Conservation (phyloP, 2,888 invertebrate species). For the Aproaerema taeniolella region DNA sequence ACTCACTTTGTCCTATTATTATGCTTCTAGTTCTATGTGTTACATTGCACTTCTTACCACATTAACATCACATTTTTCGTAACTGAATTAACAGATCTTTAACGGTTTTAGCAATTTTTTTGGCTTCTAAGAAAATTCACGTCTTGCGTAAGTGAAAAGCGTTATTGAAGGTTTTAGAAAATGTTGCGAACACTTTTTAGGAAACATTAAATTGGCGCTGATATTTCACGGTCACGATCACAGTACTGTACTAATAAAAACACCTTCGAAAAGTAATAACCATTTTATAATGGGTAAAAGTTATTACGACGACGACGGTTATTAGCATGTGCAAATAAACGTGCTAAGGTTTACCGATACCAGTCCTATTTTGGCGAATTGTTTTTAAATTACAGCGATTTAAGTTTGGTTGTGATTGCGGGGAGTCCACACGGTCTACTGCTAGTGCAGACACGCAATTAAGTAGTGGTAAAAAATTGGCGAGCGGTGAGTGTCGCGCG, state of each 20-base stretch:
- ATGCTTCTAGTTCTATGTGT: too few species aligned
- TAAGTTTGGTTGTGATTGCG: not conserved
- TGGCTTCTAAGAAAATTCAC: not conserved
- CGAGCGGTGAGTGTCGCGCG: conserved; percentile 25
- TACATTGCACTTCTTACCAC: not conserved
- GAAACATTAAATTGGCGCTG: conserved; percentile 3
- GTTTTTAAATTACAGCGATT: conserved; percentile 3
- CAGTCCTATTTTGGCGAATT: not conserved
- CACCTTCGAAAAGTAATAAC: not conserved
- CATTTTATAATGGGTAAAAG: not conserved
- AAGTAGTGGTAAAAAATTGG: conserved; percentile 29
- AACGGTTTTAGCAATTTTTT: not conserved
- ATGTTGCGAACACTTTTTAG: not conserved
- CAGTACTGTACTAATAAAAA: not conserved
- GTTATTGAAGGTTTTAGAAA: conserved; percentile 19
- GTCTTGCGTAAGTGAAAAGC: conserved; percentile 21
- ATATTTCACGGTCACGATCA: conserved; percentile 1
- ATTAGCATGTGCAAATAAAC: too few species aligned
- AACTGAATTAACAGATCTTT: too few species aligned
- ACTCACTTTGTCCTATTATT: not conserved
- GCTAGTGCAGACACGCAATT: conserved; percentile 43
- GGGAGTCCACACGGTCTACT: conserved; percentile 17
- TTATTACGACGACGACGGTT: too few species aligned
- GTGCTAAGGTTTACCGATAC: not conserved
- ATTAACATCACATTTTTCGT: not conserved